Evolutionary conservation across 2,113 vertebrate species (phyloP), one percentile per base, ranked within the genome.

Genomic region (Chloebia gouldiae): DNA sequence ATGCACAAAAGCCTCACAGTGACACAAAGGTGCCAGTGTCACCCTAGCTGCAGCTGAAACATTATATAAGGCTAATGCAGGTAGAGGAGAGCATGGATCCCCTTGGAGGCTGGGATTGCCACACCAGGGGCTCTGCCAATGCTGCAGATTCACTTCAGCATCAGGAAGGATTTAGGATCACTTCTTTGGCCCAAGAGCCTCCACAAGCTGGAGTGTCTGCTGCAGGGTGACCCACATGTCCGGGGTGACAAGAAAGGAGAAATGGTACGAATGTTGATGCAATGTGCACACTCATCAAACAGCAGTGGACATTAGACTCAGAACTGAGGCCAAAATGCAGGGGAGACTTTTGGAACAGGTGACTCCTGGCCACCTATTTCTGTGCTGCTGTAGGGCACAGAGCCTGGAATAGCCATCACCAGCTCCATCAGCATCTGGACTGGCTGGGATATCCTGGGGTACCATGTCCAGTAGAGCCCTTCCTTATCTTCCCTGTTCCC

Each of bases 21-120:
- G 2, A 2, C 76, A 94, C 92, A 79, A 88, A 91, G 71, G 61
- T 71, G 44, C 28, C 57, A n/a, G 51, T 56, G 77, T 89, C 91
- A 87, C 73, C 28, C 11, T 6, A 69, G 40, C 84, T 79, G 57
- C 89, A 73, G 89, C 61, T 85, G 70, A 71, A 86, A 92, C 50
- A 5, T 75, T 66, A 51, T 57, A 49, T 12, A 44, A 33, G 31
- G 77, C n/a, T 64, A 37, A 51, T 0, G 3, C 77, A 91, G 61
- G 60, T 6, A 47, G n/a, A 33, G 51, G 44, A 70, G 57, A 81
- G 35, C 39, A 37, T 2, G 11, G 81, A 79, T 76, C 18, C 31
- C 40, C 17, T 12, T 2, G 24, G 51, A 69, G 61, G 13, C 51
- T 68, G 68, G 6, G 30, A 13, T n/a, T 92, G 51, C 17, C 81